Conservation (phyloP, 2,888 invertebrate genomes). For the Panorpa germanica region DNA sequence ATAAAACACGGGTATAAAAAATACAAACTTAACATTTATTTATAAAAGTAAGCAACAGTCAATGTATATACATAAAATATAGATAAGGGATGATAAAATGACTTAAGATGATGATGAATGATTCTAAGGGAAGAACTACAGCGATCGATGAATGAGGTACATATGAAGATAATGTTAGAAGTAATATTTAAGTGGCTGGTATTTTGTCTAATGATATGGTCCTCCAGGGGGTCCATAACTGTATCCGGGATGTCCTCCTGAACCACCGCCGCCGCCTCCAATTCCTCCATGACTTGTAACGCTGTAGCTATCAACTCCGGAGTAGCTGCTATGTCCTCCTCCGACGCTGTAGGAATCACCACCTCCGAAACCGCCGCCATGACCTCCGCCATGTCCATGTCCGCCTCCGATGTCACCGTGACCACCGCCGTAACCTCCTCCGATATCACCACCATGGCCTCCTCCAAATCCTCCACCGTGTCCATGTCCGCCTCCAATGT, state of each 20-base stretch:
- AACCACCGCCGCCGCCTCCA: background rate
- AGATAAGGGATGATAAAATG: background rate
- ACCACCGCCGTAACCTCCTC: conserved; percentile 1
- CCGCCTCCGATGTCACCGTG: conserved; percentile 3
- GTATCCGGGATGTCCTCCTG: conserved; percentile 1
- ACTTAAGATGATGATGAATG: background rate
- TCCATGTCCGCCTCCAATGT: too few species aligned
- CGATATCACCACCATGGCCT: background rate
- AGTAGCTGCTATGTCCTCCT: conserved; percentile 1
- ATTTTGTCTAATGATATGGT: too few species aligned
- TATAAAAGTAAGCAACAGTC: background rate
- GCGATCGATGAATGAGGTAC: too few species aligned
- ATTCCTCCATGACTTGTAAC: background rate
- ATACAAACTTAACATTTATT: background rate
- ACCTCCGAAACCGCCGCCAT: background rate
- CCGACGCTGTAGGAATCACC: background rate
- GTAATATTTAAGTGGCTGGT: too few species aligned
- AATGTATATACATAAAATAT: background rate
- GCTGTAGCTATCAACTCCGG: conserved; percentile 6
- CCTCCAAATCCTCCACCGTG: background rate
- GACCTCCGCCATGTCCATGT: background rate
- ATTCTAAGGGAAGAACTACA: background rate
- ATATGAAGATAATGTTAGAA: too few species aligned
- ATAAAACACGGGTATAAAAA: too few species aligned
- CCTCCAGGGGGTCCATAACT: conserved; percentile 4